Conservation (phyloP, 2,797 vertebrate species). For the Nyctalus aviator region DNA sequence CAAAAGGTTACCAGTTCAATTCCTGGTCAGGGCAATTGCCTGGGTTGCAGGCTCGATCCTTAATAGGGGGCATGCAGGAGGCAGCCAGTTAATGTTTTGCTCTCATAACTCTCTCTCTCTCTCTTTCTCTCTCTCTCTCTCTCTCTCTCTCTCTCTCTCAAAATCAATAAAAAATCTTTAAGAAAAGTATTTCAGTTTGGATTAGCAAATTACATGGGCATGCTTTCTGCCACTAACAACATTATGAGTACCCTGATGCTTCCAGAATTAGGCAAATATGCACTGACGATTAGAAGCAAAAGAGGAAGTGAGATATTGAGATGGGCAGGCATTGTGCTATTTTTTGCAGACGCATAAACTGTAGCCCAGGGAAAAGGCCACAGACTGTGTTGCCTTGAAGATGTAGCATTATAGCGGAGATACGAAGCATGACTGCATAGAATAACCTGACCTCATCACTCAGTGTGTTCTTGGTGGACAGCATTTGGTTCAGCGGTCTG, state of each 20-base stretch:
- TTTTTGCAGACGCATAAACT: conserved; percentile 25
- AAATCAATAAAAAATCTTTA: background rate
- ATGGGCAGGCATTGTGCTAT: background rate
- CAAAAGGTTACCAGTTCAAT: background rate
- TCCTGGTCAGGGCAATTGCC: background rate
- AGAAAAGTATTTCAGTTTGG: background rate
- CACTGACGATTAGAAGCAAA: background rate
- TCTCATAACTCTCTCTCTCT: background rate
- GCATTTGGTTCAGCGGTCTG: background rate
- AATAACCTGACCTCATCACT: conserved; percentile 5
- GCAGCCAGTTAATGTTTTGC: background rate
- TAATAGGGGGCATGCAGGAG: background rate
- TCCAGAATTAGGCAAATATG: background rate
- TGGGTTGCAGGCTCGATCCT: background rate
- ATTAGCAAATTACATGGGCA: background rate
- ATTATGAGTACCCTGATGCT: background rate
- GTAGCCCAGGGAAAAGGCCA: background rate
- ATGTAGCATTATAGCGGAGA: background rate
- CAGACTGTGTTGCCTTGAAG: background rate
- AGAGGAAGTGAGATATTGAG: background rate
- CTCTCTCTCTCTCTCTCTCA: background rate
- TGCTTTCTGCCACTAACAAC: background rate
- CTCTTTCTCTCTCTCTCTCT: no score
- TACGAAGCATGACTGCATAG: background rate
- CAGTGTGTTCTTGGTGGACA: background rate